Percentiles rank a stretch among this genome's conserved stretches.
These are phyloP conservation scores for Stichodactyla helianthus DNA, from an alignment of 64 coral and sea anemone genomes.

Conservation along the genomic window DNA sequence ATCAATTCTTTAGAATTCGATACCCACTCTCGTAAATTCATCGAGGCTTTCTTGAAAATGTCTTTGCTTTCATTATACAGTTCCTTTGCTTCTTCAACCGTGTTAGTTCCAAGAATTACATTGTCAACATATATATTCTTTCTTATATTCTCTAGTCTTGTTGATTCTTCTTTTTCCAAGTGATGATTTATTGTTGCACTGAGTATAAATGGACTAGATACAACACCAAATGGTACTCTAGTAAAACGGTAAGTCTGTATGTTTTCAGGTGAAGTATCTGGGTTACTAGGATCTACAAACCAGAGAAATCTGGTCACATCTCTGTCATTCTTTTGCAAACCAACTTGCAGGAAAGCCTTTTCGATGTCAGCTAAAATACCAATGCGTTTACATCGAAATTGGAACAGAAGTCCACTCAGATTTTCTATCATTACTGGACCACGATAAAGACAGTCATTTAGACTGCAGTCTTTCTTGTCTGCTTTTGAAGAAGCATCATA, in stretches of 20 bases:
- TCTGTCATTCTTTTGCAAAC: slow-evolving; percentile 36
- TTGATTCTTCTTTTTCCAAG: slow-evolving; percentile 33
- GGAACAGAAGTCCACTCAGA: slow-evolving; percentile 40
- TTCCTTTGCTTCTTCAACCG: slow-evolving; percentile 44
- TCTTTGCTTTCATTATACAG: slow-evolving; percentile 49
- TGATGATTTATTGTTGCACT: slow-evolving; percentile 26
- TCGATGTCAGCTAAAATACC: slow-evolving; percentile 30
- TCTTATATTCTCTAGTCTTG: slow-evolving; percentile 29
- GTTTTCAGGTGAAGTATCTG: slow-evolving; percentile 13
- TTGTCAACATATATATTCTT: slow-evolving; percentile 61
- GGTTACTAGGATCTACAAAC: slow-evolving; percentile 33
- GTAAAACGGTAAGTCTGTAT: slow-evolving; percentile 40
- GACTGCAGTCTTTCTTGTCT: slow-evolving; percentile 28
- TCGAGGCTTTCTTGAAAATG: slow-evolving; percentile 39
- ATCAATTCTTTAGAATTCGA: slow-evolving; percentile 42
- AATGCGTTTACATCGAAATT: slow-evolving; percentile 29
- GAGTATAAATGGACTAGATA: slow-evolving; percentile 45
- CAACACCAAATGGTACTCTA: slow-evolving; percentile 41
- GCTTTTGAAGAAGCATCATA: slow-evolving; percentile 45
- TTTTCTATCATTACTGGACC: slow-evolving; percentile 39
- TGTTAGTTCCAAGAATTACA: slow-evolving; percentile 41
- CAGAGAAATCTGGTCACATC: slow-evolving; percentile 45
- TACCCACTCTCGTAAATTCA: slow-evolving; percentile 46
- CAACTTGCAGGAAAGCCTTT: slow-evolving; percentile 26
- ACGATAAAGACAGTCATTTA: slow-evolving; percentile 46